Percentiles rank a stretch among this genome's conserved stretches.
Conservation (phyloP, 2,113 vertebrate species). For the Corvus moneduloides region DNA sequence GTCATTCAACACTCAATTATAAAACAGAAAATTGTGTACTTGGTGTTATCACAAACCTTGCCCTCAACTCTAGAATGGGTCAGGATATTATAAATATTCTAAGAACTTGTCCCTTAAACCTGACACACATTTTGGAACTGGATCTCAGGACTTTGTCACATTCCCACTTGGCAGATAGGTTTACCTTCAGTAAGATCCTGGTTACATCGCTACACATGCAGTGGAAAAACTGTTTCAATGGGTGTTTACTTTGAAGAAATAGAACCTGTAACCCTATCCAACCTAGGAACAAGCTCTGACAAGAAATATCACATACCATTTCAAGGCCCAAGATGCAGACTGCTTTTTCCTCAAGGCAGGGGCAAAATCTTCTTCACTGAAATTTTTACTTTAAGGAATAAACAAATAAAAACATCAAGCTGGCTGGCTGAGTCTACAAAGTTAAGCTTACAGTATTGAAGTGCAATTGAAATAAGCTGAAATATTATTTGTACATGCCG, state of each 20-base stretch:
- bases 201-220: neutral
- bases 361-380: conserved; percentile 91
- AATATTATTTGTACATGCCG: neutral
- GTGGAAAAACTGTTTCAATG: neutral
- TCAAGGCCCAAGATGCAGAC: conserved; percentile 93
- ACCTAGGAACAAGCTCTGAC: neutral
- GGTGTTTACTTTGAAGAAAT: neutral
- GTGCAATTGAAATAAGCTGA: neutral
- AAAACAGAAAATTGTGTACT: neutral
- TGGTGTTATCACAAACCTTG: neutral
- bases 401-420: neutral
- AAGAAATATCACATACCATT: conserved; percentile 80
- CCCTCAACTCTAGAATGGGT: neutral
- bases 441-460: neutral
- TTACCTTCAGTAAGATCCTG: neutral
- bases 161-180: rapidly evolving
- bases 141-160: neutral
- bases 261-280: neutral
- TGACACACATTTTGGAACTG: neutral
- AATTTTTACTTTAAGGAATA: conserved; percentile 81
- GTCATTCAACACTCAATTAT: neutral
- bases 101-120: neutral
- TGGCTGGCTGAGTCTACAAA: neutral
- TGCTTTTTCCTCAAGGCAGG: conserved; percentile 89
- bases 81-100: neutral